Base-by-base conservation (phyloP, 2,888 invertebrate genomes). In the Anticlea derivata region DNA sequence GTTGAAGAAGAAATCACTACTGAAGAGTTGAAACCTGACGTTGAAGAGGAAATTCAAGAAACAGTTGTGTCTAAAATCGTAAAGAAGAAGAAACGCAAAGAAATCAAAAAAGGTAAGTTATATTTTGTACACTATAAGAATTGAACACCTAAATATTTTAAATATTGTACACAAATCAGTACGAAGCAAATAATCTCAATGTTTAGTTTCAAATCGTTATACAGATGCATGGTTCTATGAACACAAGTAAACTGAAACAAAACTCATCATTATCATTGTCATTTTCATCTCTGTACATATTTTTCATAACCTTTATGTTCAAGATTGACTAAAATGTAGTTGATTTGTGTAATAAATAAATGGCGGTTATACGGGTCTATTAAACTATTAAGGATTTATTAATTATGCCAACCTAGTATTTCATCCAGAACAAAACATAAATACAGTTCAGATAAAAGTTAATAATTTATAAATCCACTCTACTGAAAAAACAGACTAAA, bases 211-310 rank as follows among this genome's bases (percentile, higher is more conserved):
- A 55, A 47, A 61, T 57, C 54, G 43, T 31, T 11, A 68, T 62
- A 75, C 83, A 80, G 85, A 85, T 84, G 85, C 85, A 85, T 85
- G 85, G 55, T 49, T 46, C 38, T 46, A 48, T 30, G 26, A 44
- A 45, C 4, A 38, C 8, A 31, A 41, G n/a, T 38, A 22, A 24
- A 20, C 12, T 34, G 1, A 40, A 37, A 22, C 8, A n/a, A 6
- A 10, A 30, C 20, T 26, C 40, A 46, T 38, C 5, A 23, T 13
- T 5, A 26, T 29, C 40, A 12, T 11, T 11, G 11, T 7, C 22
- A 44, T 39, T 22, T 27, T 23, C 41, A 48, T 46, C 73, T 66
- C 23, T 73, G 78, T 40, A 41, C 12, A 38, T 47, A 39, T 6
- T 47, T 10, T 10, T 5, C n/a, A 11, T 26, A 13, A 37, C 24